Base-by-base conservation (phyloP, 2,888 invertebrate genomes). In the Sicus ferrugineus region DNA sequence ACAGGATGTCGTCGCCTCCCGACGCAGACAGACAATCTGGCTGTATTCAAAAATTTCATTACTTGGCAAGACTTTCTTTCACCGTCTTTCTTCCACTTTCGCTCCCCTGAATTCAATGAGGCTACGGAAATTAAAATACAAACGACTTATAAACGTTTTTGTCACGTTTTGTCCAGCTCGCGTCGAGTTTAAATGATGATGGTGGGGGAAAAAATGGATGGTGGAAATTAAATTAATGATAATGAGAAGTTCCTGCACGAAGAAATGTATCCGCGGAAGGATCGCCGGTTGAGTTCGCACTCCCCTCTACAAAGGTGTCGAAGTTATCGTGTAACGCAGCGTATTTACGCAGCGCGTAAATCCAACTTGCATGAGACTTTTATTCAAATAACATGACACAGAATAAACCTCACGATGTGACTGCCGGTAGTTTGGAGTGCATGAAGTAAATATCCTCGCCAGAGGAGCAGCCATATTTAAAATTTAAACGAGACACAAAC, bases 171-270 rank as follows among this genome's bases (percentile, higher is more conserved):
- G 16, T n/a, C 56, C n/a, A 56, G 30, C 56, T 56, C 56, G 30
- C 56, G 56, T 30, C 26, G 30, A n/a, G 56, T n/a, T 56, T 26
- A 30, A 30, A 30, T 28, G 56, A n/a, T 56, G 26, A 56, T 42
- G 42, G n/a, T 42, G 42, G n/a, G 14, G 42, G 42, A 34, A 14
- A 34, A 9, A 7, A 34, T 34, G n/a, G n/a, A n/a, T n/a, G n/a
- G n/a, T n/a, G n/a, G n/a, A n/a, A n/a, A n/a, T n/a, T n/a, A n/a
- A n/a, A n/a, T n/a, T n/a, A n/a, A n/a, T n/a, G n/a, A n/a, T n/a
- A n/a, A n/a, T n/a, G n/a, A n/a, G n/a, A n/a, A n/a, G n/a, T n/a
- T n/a, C n/a, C n/a, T n/a, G n/a, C n/a, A n/a, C n/a, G n/a, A n/a
- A n/a, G n/a, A n/a, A n/a, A n/a, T n/a, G n/a, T n/a, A n/a, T n/a